Percentiles rank a stretch among this genome's conserved stretches.
Conservation (phyloP, 1,140 invertebrate genomes). For the Theocolax elegans region DNA sequence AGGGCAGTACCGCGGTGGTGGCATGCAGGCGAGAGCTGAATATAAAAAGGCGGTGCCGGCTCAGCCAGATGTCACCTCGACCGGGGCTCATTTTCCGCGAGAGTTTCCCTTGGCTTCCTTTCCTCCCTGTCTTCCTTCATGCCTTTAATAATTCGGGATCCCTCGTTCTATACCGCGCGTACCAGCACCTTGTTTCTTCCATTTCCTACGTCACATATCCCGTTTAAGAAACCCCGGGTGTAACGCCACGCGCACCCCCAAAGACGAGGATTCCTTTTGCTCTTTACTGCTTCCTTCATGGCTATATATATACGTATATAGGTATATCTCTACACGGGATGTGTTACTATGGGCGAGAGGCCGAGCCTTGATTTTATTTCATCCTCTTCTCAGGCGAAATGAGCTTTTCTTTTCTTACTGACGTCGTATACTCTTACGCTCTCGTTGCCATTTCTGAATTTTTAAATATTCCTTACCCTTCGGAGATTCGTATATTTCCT, state of each 20-base stretch:
- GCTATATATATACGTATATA: no score
- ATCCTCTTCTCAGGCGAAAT: neutral
- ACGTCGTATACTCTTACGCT: no score
- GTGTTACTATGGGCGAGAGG: no score
- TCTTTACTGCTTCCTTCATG: constrained; percentile 8
- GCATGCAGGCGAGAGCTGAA: constrained; percentile 27
- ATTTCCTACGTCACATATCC: constrained; percentile 30
- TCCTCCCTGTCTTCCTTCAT: constrained; percentile 7
- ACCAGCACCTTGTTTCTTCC: constrained; percentile 22
- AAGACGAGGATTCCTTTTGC: neutral
- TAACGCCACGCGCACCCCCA: constrained; percentile 1
- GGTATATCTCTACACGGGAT: neutral
- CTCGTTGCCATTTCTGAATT: no score
- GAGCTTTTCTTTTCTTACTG: neutral
- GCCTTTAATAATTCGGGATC: constrained; percentile 41
- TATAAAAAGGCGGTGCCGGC: constrained; percentile 34
- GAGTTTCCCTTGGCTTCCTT: constrained; percentile 40
- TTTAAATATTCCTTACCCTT: no score
- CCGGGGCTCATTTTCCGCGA: constrained; percentile 41
- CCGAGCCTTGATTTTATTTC: constrained; percentile 19
- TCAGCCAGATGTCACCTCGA: constrained; percentile 55
- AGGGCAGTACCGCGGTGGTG: neutral
- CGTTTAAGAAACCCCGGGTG: constrained; percentile 6
- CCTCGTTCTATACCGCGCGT: neutral
- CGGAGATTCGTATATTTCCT: no score